Evolutionary conservation across 1,140 invertebrate genomes (phyloP).

Genomic region (Drosophila carrolli): DNA sequence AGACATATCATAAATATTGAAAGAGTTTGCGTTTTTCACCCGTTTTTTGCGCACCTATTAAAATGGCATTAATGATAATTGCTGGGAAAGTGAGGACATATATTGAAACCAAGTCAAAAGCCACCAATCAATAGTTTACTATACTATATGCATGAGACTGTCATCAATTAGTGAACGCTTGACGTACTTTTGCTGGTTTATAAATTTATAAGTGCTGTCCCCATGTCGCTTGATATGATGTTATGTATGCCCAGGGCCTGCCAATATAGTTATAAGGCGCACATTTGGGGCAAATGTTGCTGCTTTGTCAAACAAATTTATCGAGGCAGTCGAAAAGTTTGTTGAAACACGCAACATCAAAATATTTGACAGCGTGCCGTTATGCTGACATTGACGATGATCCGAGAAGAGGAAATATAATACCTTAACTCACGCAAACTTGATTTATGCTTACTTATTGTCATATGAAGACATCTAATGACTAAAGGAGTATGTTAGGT

Average conservation of each 20-base stretch:
- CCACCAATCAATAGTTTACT: constrained; percentile 41
- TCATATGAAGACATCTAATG: constrained; percentile 26
- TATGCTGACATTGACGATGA: constrained; percentile 39
- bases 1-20: constrained; percentile 32
- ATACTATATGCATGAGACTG: constrained; percentile 33
- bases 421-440: constrained; percentile 38
- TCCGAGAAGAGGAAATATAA: constrained; percentile 31
- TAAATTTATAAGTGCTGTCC: constrained; percentile 34
- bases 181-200: constrained; percentile 38
- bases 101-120: constrained; percentile 35
- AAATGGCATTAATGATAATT: constrained; percentile 51
- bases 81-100: constrained; percentile 39
- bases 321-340: constrained; percentile 26
- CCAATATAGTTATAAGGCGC: constrained; percentile 15
- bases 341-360: constrained; percentile 40
- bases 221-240: constrained; percentile 15
- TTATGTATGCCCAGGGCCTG: constrained; percentile 9
- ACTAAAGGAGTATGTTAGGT: background rate
- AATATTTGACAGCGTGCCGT: constrained; percentile 42
- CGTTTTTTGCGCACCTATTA: constrained; percentile 33
- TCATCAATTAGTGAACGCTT: constrained; percentile 46
- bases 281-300: constrained; percentile 39
- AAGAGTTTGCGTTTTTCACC: constrained; percentile 17
- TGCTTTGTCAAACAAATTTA: constrained; percentile 33
- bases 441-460: constrained; percentile 44